Conservation (phyloP, 2,113 vertebrate genomes). For the Crotalus helleri region DNA sequence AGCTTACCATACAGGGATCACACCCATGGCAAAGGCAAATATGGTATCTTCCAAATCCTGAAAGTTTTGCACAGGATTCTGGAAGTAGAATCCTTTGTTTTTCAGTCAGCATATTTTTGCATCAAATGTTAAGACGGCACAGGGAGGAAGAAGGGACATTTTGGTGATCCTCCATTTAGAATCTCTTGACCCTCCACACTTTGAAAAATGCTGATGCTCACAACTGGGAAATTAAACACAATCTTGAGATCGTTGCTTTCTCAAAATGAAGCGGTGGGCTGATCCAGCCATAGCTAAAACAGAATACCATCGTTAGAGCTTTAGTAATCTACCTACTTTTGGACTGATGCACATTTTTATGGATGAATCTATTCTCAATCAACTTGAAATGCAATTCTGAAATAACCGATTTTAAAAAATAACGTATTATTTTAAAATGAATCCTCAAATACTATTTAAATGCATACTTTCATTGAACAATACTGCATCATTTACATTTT, state of each 20-base stretch:
- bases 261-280: background rate
- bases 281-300: background rate
- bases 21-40: accelerated
- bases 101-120: background rate
- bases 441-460: background rate
- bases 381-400: background rate
- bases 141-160: background rate
- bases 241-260: background rate
- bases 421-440: background rate
- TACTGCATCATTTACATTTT: background rate
- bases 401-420: background rate
- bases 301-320: background rate
- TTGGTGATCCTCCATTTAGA: background rate
- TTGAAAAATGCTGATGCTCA: background rate
- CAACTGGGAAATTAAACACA: background rate
- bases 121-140: background rate
- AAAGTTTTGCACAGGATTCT: background rate
- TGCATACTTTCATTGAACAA: background rate
- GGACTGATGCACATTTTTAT: too few species aligned
- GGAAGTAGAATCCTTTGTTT: background rate
- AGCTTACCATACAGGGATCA: background rate
- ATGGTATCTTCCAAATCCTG: background rate
- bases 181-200: background rate
- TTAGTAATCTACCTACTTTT: background rate
- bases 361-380: background rate